These are phyloP conservation scores for Trichoplusia ni DNA, from an alignment of 1,140 invertebrate genomes.

Conservation along the genomic window DNA sequence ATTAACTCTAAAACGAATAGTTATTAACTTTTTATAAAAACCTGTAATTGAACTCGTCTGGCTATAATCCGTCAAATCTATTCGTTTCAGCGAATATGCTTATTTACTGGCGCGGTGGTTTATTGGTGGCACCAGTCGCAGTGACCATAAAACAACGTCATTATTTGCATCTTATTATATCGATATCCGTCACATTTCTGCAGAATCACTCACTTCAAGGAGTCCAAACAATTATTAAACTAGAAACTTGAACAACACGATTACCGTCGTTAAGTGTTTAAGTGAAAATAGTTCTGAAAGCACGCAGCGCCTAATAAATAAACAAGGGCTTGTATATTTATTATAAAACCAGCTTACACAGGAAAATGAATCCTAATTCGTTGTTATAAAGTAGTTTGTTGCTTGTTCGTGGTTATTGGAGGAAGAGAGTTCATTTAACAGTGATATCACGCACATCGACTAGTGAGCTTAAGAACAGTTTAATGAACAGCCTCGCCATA, in stretches of 20 bases:
- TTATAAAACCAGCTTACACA: neutral
- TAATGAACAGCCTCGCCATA: neutral
- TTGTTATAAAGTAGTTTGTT: neutral
- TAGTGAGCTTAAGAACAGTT: neutral
- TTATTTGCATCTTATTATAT: no score
- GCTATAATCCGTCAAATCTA: no score
- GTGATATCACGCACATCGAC: constrained; percentile 7
- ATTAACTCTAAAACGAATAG: no score
- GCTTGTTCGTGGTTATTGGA: neutral
- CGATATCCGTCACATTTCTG: no score
- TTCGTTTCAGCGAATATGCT: no score
- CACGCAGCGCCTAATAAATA: neutral
- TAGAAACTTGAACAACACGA: neutral
- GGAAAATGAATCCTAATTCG: neutral
- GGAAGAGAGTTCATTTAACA: neutral
- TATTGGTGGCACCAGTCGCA: no score
- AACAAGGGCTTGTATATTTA: neutral
- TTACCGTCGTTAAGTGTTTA: neutral
- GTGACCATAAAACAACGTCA: no score
- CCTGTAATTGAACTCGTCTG: no score
- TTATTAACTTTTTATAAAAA: no score
- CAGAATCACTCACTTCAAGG: neutral
- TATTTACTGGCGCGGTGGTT: no score
- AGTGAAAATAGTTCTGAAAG: neutral
- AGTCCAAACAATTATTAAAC: neutral